A percentile compares a stretch with the other conserved stretches of the same genome.
These are phyloP conservation scores for Cherax destructor DNA, from an alignment of 1,140 invertebrate genomes.

Conservation along the genomic window DNA sequence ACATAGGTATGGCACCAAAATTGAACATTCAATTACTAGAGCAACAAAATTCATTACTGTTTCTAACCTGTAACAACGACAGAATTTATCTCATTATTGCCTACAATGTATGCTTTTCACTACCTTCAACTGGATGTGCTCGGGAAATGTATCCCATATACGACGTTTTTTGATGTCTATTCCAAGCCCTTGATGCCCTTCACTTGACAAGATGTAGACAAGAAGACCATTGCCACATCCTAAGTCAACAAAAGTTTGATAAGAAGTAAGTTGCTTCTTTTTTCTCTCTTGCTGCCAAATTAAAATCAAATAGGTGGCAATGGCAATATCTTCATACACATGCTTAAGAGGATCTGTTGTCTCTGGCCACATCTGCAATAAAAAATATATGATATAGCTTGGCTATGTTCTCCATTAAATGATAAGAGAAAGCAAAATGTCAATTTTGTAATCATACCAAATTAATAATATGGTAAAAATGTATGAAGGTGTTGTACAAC, in stretches of 20 bases:
- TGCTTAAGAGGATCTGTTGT: conserved; percentile 95
- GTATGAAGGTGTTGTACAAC: too few relatives aligned
- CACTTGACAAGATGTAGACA: conserved; percentile 89
- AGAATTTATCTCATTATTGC: not conserved
- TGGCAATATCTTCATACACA: conserved; percentile 97
- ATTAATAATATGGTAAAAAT: too few relatives aligned
- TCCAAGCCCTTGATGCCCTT: conserved; percentile 91
- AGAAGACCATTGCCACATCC: conserved; percentile 98
- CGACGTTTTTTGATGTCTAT: conserved; percentile 92
- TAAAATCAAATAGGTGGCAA: conserved; percentile 92
- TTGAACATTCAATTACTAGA: too few relatives aligned
- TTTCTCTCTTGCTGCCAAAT: conserved; percentile 82
- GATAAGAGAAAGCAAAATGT: too few relatives aligned
- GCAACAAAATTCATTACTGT: too few relatives aligned
- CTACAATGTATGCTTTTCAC: not conserved
- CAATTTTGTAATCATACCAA: too few relatives aligned
- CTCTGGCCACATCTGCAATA: conserved; percentile 83
- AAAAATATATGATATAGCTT: not conserved
- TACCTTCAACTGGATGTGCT: conserved; percentile 72
- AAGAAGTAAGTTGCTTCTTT: conserved; percentile 72
- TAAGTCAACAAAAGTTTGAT: conserved; percentile 91
- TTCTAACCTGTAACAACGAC: too few relatives aligned
- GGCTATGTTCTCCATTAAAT: too few relatives aligned
- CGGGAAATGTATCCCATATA: conserved; percentile 90
- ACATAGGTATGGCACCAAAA: too few relatives aligned